Percentiles rank a stretch among this genome's conserved stretches.
phyloP scores from a whole-genome alignment of 1,140 invertebrate genomes.

The Drosophila simulans region DNA sequence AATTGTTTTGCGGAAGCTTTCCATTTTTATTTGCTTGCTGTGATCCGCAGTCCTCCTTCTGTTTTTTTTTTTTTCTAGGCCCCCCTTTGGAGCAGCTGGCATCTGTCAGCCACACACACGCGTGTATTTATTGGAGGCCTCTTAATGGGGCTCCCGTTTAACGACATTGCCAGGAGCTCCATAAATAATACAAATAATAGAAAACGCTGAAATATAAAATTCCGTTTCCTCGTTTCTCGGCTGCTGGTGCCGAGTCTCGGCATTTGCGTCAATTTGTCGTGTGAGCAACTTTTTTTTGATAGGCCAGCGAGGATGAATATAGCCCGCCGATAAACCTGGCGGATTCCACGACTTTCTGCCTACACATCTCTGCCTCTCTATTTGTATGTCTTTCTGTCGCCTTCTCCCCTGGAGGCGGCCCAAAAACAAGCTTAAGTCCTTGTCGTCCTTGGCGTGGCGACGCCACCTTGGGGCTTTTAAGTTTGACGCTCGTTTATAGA shows the following conservation, averaged over 20 bases:
- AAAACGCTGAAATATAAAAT: conserved; percentile 69
- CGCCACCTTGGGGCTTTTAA: conserved; percentile 80
- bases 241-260: conserved; percentile 6
- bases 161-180: conserved; percentile 66
- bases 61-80: neutral
- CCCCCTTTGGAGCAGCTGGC: conserved; percentile 51
- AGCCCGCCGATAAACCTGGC: conserved; percentile 61
- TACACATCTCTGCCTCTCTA: neutral
- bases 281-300: conserved; percentile 77
- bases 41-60: conserved; percentile 4
- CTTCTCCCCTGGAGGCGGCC: conserved; percentile 3
- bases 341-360: neutral
- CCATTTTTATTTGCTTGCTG: conserved; percentile 23
- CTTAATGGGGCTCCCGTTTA: conserved; percentile 73
- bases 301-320: conserved; percentile 42
- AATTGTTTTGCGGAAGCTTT: conserved; percentile 67
- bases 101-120: conserved; percentile 54
- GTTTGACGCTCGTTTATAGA: conserved; percentile 82
- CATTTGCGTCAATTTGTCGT: conserved; percentile 72
- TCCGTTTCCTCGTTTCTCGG: conserved; percentile 34
- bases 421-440: conserved; percentile 57
- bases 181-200: conserved; percentile 82
- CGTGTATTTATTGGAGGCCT: conserved; percentile 24
- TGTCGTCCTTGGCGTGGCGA: conserved; percentile 64
- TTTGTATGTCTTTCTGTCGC: conserved; percentile 5